Conservation (phyloP, 2,113 vertebrate species). For the Plotosus lineatus region DNA sequence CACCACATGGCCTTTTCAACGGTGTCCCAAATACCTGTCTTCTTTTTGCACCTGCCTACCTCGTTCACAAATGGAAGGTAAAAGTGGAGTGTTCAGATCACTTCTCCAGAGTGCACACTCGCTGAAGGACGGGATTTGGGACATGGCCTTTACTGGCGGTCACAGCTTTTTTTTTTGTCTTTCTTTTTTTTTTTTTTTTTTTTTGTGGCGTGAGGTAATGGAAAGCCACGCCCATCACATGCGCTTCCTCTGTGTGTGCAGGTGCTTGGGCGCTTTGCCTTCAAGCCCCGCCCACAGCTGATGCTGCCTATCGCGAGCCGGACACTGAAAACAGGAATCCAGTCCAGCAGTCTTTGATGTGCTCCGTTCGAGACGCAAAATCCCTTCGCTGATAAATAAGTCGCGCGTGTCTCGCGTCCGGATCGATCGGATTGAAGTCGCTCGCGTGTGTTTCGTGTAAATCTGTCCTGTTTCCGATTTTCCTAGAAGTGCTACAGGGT, state of each 20-base stretch:
- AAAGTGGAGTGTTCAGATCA: background rate
- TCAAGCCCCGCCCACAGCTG: constrained; percentile 57
- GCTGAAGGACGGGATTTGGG: background rate
- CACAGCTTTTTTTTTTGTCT: background rate
- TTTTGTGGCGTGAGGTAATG: background rate
- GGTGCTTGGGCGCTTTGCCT: constrained; percentile 57
- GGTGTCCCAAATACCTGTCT: background rate
- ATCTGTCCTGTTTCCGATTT: background rate
- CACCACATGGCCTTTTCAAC: too few species aligned
- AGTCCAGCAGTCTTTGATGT: constrained; percentile 49
- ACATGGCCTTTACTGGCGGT: background rate
- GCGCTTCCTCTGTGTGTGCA: constrained; percentile 59
- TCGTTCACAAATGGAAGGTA: background rate
- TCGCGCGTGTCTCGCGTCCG: too few species aligned
- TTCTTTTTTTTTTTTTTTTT: background rate
- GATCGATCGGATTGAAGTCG: too few species aligned
- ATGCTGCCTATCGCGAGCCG: constrained; percentile 63
- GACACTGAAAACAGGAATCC: constrained; percentile 56
- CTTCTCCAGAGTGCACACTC: background rate
- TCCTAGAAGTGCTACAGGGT: constrained; percentile 17
- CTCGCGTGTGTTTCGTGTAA: too few species aligned
- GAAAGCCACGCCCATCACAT: constrained; percentile 51
- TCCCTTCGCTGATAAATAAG: constrained; percentile 1
- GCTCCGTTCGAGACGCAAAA: constrained; percentile 24
- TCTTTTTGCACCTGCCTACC: background rate